A percentile compares a stretch with the other conserved stretches of the same genome.
Evolutionary conservation across 2,113 vertebrate species (phyloP).

Genomic region (Pavo muticus): DNA sequence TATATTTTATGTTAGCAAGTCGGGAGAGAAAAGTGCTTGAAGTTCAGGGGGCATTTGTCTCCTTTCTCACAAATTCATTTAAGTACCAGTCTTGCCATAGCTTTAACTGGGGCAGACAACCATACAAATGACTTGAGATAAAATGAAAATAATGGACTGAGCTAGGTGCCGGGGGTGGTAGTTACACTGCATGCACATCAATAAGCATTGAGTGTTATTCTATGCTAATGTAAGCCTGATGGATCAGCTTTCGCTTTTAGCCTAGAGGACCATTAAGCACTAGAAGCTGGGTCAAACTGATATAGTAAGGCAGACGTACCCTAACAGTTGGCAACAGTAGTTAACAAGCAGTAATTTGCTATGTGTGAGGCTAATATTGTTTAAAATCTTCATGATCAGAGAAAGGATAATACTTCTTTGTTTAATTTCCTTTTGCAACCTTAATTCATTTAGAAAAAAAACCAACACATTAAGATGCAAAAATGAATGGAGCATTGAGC

Average conservation of each 20-base stretch:
- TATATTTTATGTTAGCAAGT: conserved; percentile 80
- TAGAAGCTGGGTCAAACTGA: conserved; percentile 86
- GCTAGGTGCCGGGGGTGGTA: conserved; percentile 82
- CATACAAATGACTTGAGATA: conserved; percentile 88
- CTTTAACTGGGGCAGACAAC: conserved; percentile 85
- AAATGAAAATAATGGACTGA: conserved; percentile 88
- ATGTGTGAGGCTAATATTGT: conserved; percentile 69
- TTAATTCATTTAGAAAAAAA: conserved; percentile 27
- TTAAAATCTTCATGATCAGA: conserved; percentile 74
- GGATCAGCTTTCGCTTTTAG: conserved; percentile 91
- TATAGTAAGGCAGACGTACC: conserved; percentile 79
- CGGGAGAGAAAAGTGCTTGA: conserved; percentile 82
- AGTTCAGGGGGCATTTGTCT: conserved; percentile 89
- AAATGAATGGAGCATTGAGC: conserved; percentile 9
- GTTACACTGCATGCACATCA: conserved; percentile 84
- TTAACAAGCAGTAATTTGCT: conserved; percentile 80
- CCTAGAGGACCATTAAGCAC: conserved; percentile 93
- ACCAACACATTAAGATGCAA: not conserved
- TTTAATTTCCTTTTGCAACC: conserved; percentile 76
- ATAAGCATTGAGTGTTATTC: conserved; percentile 89
- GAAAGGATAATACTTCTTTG: conserved; percentile 70
- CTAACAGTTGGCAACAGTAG: conserved; percentile 76
- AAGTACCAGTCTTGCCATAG: conserved; percentile 82
- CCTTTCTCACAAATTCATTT: conserved; percentile 83
- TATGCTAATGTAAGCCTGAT: conserved; percentile 96